Evolutionary conservation across 1,140 invertebrate genomes (phyloP).

Genomic region (Aleiodes sp.): DNA sequence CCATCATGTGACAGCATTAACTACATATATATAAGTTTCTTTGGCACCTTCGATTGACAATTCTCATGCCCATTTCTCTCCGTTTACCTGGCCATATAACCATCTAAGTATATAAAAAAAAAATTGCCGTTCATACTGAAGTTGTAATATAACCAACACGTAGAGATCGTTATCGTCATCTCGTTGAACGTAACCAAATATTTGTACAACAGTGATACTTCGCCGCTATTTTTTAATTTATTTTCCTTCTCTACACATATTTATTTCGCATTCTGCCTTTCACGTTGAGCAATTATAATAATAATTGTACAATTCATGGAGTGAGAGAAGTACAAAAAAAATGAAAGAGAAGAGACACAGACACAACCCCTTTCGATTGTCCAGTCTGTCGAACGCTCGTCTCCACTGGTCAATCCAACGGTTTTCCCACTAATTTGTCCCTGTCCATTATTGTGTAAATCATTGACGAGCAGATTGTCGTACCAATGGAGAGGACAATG

Average conservation of each 20-base stretch:
- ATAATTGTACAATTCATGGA: conserved; percentile 8
- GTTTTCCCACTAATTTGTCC: conserved; percentile 60
- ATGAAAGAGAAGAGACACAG: not conserved
- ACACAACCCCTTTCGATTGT: conserved; percentile 5
- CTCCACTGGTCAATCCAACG: conserved; percentile 45
- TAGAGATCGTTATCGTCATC: conserved; percentile 31
- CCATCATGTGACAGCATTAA: conserved; percentile 34
- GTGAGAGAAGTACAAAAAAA: not conserved
- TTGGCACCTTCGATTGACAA: conserved; percentile 63
- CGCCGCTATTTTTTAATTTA: not conserved
- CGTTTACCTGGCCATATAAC: conserved; percentile 23
- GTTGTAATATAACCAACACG: conserved; percentile 10
- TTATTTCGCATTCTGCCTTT: conserved; percentile 1
- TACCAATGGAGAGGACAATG: conserved; percentile 51
- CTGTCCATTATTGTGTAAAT: conserved; percentile 66
- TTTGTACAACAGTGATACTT: conserved; percentile 21
- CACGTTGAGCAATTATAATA: conserved; percentile 11
- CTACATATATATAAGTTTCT: conserved; percentile 41
- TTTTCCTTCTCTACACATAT: conserved; percentile 16
- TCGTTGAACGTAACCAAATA: conserved; percentile 32
- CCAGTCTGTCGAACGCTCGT: conserved; percentile 7
- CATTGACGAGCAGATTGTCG: conserved; percentile 42
- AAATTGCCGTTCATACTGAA: not conserved
- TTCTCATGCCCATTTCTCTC: conserved; percentile 54
- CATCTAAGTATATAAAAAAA: not conserved